phyloP scores from a whole-genome alignment of 1,140 invertebrate species.

The Ceratitis capitata region DNA sequence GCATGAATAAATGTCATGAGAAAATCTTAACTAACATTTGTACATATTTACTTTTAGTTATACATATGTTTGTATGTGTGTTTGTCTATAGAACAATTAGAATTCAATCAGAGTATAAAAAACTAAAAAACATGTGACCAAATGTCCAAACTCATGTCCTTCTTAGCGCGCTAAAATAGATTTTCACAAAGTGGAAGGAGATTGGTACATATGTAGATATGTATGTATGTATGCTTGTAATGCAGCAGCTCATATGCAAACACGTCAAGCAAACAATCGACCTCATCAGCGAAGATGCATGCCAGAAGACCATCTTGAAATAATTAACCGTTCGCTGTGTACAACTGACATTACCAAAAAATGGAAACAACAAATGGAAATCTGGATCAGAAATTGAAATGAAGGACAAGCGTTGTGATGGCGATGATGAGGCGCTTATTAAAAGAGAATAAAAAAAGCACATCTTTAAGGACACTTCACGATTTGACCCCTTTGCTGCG shows the following conservation, averaged over 20 bases:
- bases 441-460: too few relatives aligned
- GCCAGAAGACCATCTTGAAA: background rate
- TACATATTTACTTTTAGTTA: background rate
- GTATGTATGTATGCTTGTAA: too few relatives aligned
- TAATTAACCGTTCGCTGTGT: background rate
- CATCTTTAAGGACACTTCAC: conserved; percentile 39
- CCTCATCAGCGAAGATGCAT: background rate
- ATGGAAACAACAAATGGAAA: conserved; percentile 12
- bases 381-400: conserved; percentile 19
- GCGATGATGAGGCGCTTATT: conserved; percentile 32
- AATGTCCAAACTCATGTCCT: background rate
- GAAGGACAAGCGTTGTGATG: background rate
- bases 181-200: background rate
- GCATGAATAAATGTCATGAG: background rate
- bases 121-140: background rate
- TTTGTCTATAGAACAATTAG: background rate
- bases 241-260: background rate
- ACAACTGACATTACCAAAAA: background rate
- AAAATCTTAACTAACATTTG: background rate
- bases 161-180: background rate
- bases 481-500: conserved; percentile 15
- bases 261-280: conserved; percentile 20
- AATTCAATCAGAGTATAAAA: conserved; percentile 7
- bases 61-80: background rate
- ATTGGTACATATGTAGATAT: too few relatives aligned